These are phyloP conservation scores for Pagrus major DNA, from an alignment of 2,113 vertebrate genomes.

Conservation along the genomic window DNA sequence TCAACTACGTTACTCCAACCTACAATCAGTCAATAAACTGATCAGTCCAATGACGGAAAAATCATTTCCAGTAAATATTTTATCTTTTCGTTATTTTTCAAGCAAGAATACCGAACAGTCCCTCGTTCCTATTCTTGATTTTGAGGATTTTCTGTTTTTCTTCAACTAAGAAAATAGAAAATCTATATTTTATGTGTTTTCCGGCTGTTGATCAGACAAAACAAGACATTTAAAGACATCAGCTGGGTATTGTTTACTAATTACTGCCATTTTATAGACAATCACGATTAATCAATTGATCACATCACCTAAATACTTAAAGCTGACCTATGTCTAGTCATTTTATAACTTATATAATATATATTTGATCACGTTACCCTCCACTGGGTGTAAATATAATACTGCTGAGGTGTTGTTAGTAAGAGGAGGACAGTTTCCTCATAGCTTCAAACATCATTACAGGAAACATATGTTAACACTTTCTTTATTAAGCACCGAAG, in stretches of 20 bases:
- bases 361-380: background rate
- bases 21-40: too few relatives aligned
- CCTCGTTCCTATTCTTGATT: background rate
- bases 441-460: background rate
- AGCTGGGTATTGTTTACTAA: too few relatives aligned
- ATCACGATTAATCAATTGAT: background rate
- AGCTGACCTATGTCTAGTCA: background rate
- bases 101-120: background rate
- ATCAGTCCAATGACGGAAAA: too few relatives aligned
- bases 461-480: conserved; percentile 5
- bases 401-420: background rate
- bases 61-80: too few relatives aligned
- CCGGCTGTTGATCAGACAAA: background rate
- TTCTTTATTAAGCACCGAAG: background rate
- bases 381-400: background rate
- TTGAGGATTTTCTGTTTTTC: background rate
- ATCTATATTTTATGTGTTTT: background rate
- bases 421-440: background rate
- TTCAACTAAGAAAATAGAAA: background rate
- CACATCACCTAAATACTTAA: background rate
- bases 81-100: background rate
- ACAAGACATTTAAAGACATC: too few relatives aligned
- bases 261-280: background rate
- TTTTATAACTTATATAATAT: too few relatives aligned
- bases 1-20: too few relatives aligned